Conservation (phyloP, 1,140 invertebrate species). For the Teleogryllus occipitalis region DNA sequence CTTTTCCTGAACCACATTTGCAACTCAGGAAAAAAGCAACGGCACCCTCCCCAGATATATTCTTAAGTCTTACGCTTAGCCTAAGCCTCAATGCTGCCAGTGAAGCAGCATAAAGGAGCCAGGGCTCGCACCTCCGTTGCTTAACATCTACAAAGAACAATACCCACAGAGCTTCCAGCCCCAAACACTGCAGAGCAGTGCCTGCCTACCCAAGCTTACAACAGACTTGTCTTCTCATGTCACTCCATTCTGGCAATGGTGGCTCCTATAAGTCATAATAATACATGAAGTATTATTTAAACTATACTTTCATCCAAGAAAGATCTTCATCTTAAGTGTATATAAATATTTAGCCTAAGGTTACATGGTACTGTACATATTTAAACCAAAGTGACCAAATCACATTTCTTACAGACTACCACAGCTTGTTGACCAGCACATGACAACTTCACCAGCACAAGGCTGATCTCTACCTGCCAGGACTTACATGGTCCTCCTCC, state of each 20-base stretch:
- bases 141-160: neutral
- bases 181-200: neutral
- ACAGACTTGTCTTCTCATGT: neutral
- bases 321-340: conserved; percentile 5
- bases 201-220: neutral
- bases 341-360: conserved; percentile 3
- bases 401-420: neutral
- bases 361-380: neutral
- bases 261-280: conserved; percentile 4
- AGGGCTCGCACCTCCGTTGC: neutral
- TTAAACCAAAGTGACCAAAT: conserved; percentile 5
- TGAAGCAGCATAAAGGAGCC: neutral
- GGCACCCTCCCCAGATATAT: neutral
- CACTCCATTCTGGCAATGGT: conserved; percentile 3
- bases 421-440: neutral
- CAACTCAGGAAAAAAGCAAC: neutral
- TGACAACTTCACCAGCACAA: neutral
- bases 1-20: neutral
- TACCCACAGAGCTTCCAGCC: neutral
- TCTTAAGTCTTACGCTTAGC: neutral
- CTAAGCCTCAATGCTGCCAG: neutral
- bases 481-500: neutral
- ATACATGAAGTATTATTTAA: conserved; percentile 6
- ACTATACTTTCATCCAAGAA: conserved; percentile 1
- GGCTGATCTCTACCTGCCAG: neutral